Conservation (phyloP, 2,797 vertebrate species). For the Gobionotothen gibberifrons region DNA sequence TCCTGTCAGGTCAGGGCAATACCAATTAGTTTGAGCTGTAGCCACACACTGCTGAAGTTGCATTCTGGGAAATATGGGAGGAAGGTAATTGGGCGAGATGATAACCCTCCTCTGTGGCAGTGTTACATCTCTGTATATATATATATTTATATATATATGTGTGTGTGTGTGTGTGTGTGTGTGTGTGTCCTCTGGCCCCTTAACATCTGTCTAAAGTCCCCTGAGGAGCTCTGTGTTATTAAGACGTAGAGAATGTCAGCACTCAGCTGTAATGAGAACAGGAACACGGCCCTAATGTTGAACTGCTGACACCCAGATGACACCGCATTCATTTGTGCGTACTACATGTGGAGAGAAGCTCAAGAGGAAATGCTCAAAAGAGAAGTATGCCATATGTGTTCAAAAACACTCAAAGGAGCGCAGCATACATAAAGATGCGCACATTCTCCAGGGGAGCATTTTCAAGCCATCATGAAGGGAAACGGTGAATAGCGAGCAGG, state of each 20-base stretch:
- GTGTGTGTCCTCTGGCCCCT: slow-evolving; percentile 45
- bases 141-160: no score
- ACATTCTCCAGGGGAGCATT: slow-evolving; percentile 27
- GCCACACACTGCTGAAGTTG: slow-evolving; percentile 49
- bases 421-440: neutral
- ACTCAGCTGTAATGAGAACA: slow-evolving; percentile 54
- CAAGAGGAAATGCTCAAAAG: slow-evolving; percentile 1
- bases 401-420: slow-evolving; percentile 15
- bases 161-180: neutral
- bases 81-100: slow-evolving; percentile 67
- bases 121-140: slow-evolving; percentile 15
- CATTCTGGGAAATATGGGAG: slow-evolving; percentile 69
- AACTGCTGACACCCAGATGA: slow-evolving; percentile 10
- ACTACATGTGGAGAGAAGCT: neutral
- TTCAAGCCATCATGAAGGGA: slow-evolving; percentile 50
- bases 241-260: slow-evolving; percentile 57
- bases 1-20: slow-evolving; percentile 45
- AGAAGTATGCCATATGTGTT: neutral
- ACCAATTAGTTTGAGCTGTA: slow-evolving; percentile 59
- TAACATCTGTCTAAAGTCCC: slow-evolving; percentile 38
- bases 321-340: slow-evolving; percentile 13
- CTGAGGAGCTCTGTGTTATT: slow-evolving; percentile 54
- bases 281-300: slow-evolving; percentile 15
- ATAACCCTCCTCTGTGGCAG: slow-evolving; percentile 48
- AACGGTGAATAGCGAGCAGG: slow-evolving; percentile 38